Evolutionary conservation across 2,888 invertebrate genomes (phyloP).

Genomic region (Mesorhabditis sp.): DNA sequence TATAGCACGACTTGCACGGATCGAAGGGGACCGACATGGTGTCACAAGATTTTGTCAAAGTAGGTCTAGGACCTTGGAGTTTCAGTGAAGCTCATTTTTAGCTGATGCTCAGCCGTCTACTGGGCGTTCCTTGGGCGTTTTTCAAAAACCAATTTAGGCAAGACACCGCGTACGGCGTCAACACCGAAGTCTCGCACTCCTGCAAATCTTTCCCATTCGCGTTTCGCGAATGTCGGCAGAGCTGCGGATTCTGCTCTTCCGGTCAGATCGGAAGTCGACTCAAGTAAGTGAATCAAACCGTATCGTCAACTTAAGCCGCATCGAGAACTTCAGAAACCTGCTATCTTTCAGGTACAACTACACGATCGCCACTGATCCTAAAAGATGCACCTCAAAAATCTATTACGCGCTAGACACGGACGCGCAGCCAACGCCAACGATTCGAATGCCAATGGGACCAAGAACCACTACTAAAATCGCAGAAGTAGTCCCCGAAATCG

Average conservation of each 20-base stretch:
- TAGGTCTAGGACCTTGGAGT: constrained; percentile 5
- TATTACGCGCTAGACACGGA: constrained; percentile 27
- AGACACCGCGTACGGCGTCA: background rate
- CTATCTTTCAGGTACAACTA: constrained; percentile 30
- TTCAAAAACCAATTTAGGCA: no score
- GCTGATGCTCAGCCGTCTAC: no score
- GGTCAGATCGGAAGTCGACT: constrained; percentile 14
- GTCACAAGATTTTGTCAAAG: constrained; percentile 26
- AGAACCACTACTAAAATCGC: constrained; percentile 7
- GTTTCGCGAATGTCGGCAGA: constrained; percentile 47
- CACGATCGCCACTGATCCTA: constrained; percentile 24
- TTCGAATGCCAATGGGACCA: background rate
- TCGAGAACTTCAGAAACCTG: constrained; percentile 15
- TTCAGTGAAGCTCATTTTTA: no score
- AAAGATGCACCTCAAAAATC: constrained; percentile 32
- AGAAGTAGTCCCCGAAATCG: background rate
- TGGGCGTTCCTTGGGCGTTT: no score
- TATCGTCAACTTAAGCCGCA: no score
- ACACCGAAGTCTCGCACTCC: background rate
- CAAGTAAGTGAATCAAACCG: background rate
- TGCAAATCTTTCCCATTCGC: constrained; percentile 51
- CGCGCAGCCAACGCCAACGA: background rate
- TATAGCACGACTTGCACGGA: constrained; percentile 29
- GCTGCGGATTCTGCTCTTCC: constrained; percentile 50
- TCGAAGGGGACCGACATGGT: constrained; percentile 29